Evolutionary conservation across 2,113 vertebrate species (phyloP), one percentile per base, ranked within the genome.

Genomic region (Mastomys natalensis): DNA sequence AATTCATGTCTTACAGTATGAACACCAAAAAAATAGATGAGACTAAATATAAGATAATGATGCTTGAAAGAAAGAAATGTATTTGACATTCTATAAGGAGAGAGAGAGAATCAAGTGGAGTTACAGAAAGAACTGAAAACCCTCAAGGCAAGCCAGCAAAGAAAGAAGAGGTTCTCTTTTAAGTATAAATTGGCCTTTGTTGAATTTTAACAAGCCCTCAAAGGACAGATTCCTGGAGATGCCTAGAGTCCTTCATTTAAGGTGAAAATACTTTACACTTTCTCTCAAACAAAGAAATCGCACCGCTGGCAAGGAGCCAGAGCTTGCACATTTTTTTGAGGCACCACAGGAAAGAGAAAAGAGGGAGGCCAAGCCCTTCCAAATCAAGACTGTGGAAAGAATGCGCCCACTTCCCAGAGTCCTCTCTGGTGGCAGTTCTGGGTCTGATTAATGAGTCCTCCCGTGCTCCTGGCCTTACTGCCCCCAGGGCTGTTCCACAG

Each of bases 191-290:
- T 89, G 94, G 51, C 22, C 93, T 98, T 98, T 96, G 91, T 97
- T 97, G 96, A 92, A 96, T 97, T 98, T 98, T 98, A 98, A 98
- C 98, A 98, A 98, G 97, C 73, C 94, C 93, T 97, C 90, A 92
- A 92, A 98, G 97, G 92, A 80, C 87, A 98, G 97, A 98, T 97
- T 98, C 97, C 97, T 97, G 96, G 98, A 97, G 97, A 97, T 97
- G 92, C 93, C 96, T 94, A 72, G 78, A 97, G 97, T 98, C 98
- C 98, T 98, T 97, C 97, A 97, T 98, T 98, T 98, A 98, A 98
- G 90, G 86, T 94, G 93, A 97, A 98, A 97, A 98, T 98, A 97
- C 91, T 98, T 97, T 87, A 89, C 95, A 97, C 98, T 96, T 97
- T 97, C 86, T 87, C 76, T 97, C 92, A 98, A 98, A 98, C 96